Base-by-base conservation (phyloP, 1,140 invertebrate genomes). In the Arion vulgaris region DNA sequence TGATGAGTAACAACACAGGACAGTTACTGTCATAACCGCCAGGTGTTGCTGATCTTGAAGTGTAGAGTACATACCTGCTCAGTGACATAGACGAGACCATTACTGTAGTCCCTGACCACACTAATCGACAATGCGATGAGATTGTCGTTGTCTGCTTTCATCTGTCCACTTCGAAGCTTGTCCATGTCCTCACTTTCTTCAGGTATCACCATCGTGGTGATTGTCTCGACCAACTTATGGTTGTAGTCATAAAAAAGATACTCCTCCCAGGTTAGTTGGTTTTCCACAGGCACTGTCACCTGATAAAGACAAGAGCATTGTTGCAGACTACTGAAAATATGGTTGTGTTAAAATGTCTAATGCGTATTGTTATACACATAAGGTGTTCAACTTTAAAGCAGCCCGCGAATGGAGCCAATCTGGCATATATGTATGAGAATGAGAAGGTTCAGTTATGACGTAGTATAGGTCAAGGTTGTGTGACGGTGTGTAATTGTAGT, bases 201-300 rank as follows among this genome's bases (percentile, higher is more conserved):
- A 13, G 49, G 17, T n/a, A 38, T 1, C 28, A 36, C 41, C n/a
- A 38, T 36, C 38, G 28, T 34, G 38, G 23, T n/a, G 36, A n/a
- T 72, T 19, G 62, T 80, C 78, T 80, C 78, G 1, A 80, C 62
- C 78, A 80, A 51, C 41, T 53, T 36, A 41, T 80, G 62, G 41
- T 69, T 32, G 38, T 28, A 69, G 68, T 80, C 78, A 32, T 80
- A 80, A 4, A 57, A 13, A 0, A 80, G 66, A n/a, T 69, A 72
- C 9, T 80, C 28, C 68, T 71, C 28, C n/a, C 39, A 45, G 0
- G 78, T 38, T 13, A 0, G 62, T 51, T 28, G 28, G n/a, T 36
- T n/a, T 4, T 66, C 72, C 11, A 2, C 68, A 17, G 66, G 68
- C 9, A 39, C 17, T 2, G 49, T 51, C 38, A 80, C 34, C 77